phyloP scores from a whole-genome alignment of 2,113 vertebrate genomes.

The Tichodroma muraria region DNA sequence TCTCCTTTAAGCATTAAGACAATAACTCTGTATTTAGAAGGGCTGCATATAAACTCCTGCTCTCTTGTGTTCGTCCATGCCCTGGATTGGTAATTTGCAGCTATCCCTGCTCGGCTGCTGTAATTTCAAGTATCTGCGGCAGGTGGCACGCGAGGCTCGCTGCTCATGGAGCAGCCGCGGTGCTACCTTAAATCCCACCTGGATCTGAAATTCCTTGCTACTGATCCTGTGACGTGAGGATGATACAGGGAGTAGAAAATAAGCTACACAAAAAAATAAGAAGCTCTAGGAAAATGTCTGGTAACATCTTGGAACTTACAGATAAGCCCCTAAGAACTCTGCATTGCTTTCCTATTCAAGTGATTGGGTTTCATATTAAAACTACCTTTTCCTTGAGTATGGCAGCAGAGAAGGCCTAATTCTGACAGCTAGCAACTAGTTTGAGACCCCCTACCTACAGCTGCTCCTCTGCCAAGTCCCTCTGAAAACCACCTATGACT shows the following conservation, averaged over 20 bases:
- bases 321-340: background rate
- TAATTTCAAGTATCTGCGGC: background rate
- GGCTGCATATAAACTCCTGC: background rate
- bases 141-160: background rate
- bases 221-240: background rate
- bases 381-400: background rate
- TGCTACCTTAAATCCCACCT: background rate
- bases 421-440: background rate
- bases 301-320: background rate
- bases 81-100: background rate
- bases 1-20: background rate
- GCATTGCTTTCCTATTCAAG: background rate
- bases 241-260: background rate
- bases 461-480: background rate
- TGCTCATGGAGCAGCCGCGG: accelerated
- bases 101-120: background rate
- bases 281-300: background rate
- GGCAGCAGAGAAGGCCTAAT: background rate
- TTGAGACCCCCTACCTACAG: background rate
- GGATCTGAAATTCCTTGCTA: background rate
- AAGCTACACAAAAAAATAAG: background rate
- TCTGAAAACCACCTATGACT: background rate
- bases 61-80: background rate
- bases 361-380: background rate
- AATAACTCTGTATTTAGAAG: background rate